Conservation (phyloP, 2,113 vertebrate species). For the Microtus ochrogaster region DNA sequence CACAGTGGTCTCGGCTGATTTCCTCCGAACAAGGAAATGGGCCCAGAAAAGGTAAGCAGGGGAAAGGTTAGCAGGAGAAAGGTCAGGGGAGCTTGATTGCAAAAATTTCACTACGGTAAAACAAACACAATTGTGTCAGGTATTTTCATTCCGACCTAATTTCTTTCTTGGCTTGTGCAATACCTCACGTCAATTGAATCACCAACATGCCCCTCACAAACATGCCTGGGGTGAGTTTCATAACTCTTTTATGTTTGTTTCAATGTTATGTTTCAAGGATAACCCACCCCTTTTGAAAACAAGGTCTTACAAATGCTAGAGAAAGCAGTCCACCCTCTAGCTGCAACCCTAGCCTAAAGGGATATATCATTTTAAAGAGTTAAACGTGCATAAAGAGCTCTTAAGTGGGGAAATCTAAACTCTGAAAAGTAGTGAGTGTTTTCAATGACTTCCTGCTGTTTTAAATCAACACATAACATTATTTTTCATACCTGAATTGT, state of each 20-base stretch:
- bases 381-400: neutral
- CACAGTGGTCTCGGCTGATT: conserved; percentile 2
- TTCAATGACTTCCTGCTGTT: neutral
- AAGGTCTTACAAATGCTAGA: neutral
- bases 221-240: neutral
- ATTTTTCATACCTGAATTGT: neutral
- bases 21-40: neutral
- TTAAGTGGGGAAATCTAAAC: neutral
- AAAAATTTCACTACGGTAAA: neutral
- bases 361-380: neutral
- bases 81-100: neutral
- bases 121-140: neutral
- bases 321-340: neutral
- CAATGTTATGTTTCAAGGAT: conserved; percentile 1
- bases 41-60: neutral
- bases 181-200: neutral
- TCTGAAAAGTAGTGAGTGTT: neutral
- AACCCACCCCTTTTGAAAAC: neutral
- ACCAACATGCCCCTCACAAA: neutral
- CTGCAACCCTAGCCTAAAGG: neutral
- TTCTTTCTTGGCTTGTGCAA: neutral
- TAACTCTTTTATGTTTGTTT: conserved; percentile 14
- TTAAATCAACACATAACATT: neutral
- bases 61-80: neutral
- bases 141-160: neutral